Evolutionary conservation across 2,888 invertebrate genomes (phyloP), one percentile per base, ranked within the genome.

Genomic region (Antheraea assamensis): DNA sequence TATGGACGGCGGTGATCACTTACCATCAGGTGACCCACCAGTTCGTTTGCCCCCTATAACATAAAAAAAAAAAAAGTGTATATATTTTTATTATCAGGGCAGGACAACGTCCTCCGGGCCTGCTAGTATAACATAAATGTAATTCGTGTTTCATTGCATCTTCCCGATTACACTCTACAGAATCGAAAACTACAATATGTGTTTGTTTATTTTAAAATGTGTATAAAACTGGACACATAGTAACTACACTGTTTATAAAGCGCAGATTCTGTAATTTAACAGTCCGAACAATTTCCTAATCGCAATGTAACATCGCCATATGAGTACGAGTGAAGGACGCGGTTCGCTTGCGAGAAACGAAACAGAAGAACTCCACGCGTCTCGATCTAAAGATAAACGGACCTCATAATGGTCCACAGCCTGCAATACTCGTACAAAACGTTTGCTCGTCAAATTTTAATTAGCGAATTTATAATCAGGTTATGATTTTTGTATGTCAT

Each of bases 381-480:
- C 7, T 17, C 35, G 74, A 74, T 74, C 42, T 24, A 35, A 24
- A 74, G 74, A 74, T 74, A 74, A 68, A 74, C 71, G 35, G 24
- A 49, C 24, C 73, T 66, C 71, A 68, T 49, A 74, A 71, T 49
- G 74, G n/a, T 31, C 24, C 61, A n/a, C n/a, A 19, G 31, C 24
- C 42, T 66, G 68, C 74, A 74, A 72, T 74, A 74, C 74, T 71
- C 71, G 49, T 64, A 71, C 72, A 64, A 71, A 35, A 68, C 52
- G 30, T 35, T 70, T 58, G 58, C 30, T 68, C 49, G 55, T 71
- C 71, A 71, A 74, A 71, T 30, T 74, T 68, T 74, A 74, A 74
- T 74, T 71, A 74, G 52, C 68, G 74, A 74, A 74, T 74, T 74
- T 74, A 74, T 74, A 74, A 74, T 74, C 71, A 15, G 72, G 74